Percentiles rank a stretch among this genome's conserved stretches.
Evolutionary conservation across 2,113 vertebrate species (phyloP).

Genomic region (Pelusios castaneus): DNA sequence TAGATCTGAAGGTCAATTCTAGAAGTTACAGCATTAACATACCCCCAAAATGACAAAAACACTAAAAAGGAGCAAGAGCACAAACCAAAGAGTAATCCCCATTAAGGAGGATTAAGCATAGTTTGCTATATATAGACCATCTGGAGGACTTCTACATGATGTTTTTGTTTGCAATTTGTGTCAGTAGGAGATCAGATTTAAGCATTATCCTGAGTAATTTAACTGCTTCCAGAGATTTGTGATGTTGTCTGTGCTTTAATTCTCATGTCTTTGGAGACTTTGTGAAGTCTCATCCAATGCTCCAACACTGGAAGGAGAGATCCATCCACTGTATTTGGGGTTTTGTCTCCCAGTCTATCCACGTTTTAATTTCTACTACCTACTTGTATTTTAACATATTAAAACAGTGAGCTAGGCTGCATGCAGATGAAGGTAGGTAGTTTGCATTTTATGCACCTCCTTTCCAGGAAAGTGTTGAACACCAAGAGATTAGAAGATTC

Average conservation of each 20-base stretch:
- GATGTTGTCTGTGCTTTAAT: neutral
- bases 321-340: neutral
- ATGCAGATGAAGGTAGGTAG: neutral
- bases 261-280: neutral
- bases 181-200: constrained; percentile 51
- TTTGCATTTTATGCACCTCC: neutral
- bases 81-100: constrained; percentile 21
- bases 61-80: neutral
- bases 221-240: neutral
- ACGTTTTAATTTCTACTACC: neutral
- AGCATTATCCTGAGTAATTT: constrained; percentile 46
- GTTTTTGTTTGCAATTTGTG: constrained; percentile 57
- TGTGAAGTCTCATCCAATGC: neutral
- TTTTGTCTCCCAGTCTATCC: neutral
- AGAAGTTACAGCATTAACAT: neutral
- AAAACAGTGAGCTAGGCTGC: neutral
- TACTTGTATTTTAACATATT: neutral
- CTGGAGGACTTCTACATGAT: neutral
- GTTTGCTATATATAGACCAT: constrained; percentile 46
- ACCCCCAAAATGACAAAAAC: neutral
- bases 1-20: neutral
- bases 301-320: neutral
- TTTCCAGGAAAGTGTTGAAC: neutral
- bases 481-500: neutral
- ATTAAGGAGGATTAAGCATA: constrained; percentile 47